Base-by-base conservation (phyloP, 2,113 vertebrate species). In the Sardina pilchardus region DNA sequence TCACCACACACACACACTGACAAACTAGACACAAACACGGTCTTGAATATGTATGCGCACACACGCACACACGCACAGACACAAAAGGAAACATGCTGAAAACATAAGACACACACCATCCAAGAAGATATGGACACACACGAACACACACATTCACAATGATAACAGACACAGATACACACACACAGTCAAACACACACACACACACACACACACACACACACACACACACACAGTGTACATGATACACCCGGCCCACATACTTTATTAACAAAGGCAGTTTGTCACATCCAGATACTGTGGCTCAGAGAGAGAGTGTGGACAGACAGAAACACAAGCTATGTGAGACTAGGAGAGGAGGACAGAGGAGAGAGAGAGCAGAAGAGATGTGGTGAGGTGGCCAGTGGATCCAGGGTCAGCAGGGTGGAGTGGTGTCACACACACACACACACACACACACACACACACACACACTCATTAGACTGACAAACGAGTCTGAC, bases 401-500 rank as follows among this genome's bases (percentile, higher is more conserved):
- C 12, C 45, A 47, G 45, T 47, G 45, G 9, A 47, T 47, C 9
- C 45, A 12, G 45, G 45, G 9, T 2, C 12, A 12, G 45, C 9
- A 9, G 45, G 45, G 50, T 21, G 59, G 21, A 63, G 59, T n/a
- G 59, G 59, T 63, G 59, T 63, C 59, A 63, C 59, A 63, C n/a
- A 21, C 59, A 21, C 59, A 63, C 59, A n/a, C 2, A n/a, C 59
- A 63, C 59, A 26, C n/a, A 2, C 59, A 21, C 59, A 26, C 59
- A n/a, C 59, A 63, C 59, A 26, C n/a, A 2, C 59, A 21, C 24
- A 26, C 59, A n/a, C 59, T 26, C 59, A 63, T 63, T 63, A 63
- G 59, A 63, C 59, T 63, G 59, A 63, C n/a, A 9, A 63, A 63
- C n/a, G 59, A 63, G 59, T 63, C 59, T 63, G 59, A 63, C 59